Conservation (phyloP, 2,797 vertebrate genomes). For the Gobionotothen gibberifrons region DNA sequence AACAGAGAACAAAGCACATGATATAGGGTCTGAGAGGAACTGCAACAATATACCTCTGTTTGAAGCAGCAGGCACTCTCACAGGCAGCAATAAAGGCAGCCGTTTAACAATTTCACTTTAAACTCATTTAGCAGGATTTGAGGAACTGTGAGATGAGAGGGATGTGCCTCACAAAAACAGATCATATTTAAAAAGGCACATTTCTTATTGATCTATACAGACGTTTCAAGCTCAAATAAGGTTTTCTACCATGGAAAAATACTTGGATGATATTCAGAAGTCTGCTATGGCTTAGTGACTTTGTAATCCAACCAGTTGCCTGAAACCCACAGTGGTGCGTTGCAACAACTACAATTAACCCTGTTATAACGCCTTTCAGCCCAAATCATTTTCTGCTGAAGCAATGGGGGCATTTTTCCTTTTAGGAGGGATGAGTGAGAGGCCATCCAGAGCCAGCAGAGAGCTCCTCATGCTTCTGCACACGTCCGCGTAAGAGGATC, state of each 20-base stretch:
- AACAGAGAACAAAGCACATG: conserved; percentile 59
- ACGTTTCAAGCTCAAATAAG: conserved; percentile 17
- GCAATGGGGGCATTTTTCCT: conserved; percentile 53
- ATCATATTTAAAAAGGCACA: conserved; percentile 52
- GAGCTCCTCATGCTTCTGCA: conserved; percentile 68
- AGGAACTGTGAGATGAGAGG: conserved; percentile 22
- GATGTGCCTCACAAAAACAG: conserved; percentile 18
- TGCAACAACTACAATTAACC: conserved; percentile 48
- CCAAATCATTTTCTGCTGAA: conserved; percentile 34
- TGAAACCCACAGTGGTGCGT: conserved; percentile 50
- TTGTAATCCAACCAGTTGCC: conserved; percentile 37
- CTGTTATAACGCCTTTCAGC: conserved; percentile 49
- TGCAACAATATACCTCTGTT: conserved; percentile 36
- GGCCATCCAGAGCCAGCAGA: conserved; percentile 59
- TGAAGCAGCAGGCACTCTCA: conserved; percentile 44
- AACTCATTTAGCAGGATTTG: conserved; percentile 54
- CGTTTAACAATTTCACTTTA: conserved; percentile 57
- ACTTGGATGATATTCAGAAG: conserved; percentile 30
- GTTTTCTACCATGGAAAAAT: conserved; percentile 21
- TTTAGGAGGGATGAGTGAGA: conserved; percentile 65
- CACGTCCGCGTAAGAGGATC: conserved; percentile 79
- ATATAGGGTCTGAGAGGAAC: conserved; percentile 40
- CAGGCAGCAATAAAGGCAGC: conserved; percentile 47
- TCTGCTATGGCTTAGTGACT: conserved; percentile 36
- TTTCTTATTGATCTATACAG: conserved; percentile 40